These are phyloP conservation scores for Andrena minutula DNA, from an alignment of 2,888 invertebrate genomes.

Conservation along the genomic window DNA sequence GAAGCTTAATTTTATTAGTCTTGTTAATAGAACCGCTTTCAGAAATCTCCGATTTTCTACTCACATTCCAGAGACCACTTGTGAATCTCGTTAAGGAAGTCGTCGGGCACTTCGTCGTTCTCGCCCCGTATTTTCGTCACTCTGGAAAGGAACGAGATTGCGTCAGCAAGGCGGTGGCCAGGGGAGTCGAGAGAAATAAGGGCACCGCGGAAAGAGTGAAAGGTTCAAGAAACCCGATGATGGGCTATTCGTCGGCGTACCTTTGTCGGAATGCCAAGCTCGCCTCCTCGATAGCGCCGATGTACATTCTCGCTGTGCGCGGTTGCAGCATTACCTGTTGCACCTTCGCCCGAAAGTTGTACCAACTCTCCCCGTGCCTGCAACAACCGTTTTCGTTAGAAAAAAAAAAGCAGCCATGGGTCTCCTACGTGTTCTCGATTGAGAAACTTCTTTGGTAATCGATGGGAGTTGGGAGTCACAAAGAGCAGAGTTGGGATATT, in stretches of 20 bases:
- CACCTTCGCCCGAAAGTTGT: constrained; percentile 91
- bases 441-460: too few relatives aligned
- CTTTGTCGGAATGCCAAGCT: constrained; percentile 90
- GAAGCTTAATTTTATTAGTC: too few relatives aligned
- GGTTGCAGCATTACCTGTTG: constrained; percentile 92
- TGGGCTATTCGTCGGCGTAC: constrained; percentile 82
- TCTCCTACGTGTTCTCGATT: too few relatives aligned
- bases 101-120: constrained; percentile 87
- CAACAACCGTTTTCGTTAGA: constrained; percentile 58
- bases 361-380: constrained; percentile 94
- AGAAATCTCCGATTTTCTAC: constrained; percentile 74
- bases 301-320: constrained; percentile 90
- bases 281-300: constrained; percentile 89
- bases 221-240: constrained; percentile 13
- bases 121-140: constrained; percentile 87
- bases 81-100: constrained; percentile 90
- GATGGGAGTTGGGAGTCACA: too few relatives aligned
- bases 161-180: neutral
- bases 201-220: constrained; percentile 12
- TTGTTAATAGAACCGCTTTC: neutral
- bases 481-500: too few relatives aligned
- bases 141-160: constrained; percentile 83
- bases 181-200: neutral
- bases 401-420: neutral
- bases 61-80: constrained; percentile 94